Base-by-base conservation (phyloP, 2,888 invertebrate species). In the Acronicta leporina region DNA sequence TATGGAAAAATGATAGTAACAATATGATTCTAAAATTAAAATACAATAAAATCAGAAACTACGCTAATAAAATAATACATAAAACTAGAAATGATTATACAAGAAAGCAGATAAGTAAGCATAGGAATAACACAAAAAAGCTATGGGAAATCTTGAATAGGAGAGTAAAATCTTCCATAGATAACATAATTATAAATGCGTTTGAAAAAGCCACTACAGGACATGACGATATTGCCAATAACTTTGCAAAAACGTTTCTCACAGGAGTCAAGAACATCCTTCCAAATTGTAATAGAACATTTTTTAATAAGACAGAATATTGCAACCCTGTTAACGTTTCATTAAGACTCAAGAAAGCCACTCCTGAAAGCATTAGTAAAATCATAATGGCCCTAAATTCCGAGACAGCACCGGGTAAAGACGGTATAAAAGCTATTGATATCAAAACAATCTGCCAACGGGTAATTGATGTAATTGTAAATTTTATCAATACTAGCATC, bases 341-440 rank as follows among this genome's bases (percentile, higher is more conserved):
- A n/a, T 9, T 45, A 14, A n/a, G 30, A 30, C 13, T 30, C 5
- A 30, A 14, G 14, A n/a, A 27, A 27, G 45, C 30, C 1, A 45
- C 27, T 10, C 9, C 27, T 14, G 30, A 45, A 7, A 27, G n/a
- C n/a, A n/a, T n/a, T n/a, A n/a, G n/a, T n/a, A n/a, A n/a, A n/a
- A n/a, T n/a, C n/a, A n/a, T n/a, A 30, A 45, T 10, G 9, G 8
- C 45, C n/a, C 7, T 30, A 30, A 27, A 30, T 14, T 14, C 27
- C 5, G 16, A 45, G 14, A 45, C 30, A 30, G 45, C 27, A n/a
- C 45, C 45, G n/a, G 45, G 45, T 8, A 16, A 16, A 30, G 45
- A 45, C 45, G n/a, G 9, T 30, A 2, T 45, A 45, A 45, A 16
- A 30, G 30, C 45, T 11, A 45, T 45, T 14, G 45, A 45, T n/a